Base-by-base conservation (phyloP, 2,113 vertebrate genomes). In the Aphyosemion australe region DNA sequence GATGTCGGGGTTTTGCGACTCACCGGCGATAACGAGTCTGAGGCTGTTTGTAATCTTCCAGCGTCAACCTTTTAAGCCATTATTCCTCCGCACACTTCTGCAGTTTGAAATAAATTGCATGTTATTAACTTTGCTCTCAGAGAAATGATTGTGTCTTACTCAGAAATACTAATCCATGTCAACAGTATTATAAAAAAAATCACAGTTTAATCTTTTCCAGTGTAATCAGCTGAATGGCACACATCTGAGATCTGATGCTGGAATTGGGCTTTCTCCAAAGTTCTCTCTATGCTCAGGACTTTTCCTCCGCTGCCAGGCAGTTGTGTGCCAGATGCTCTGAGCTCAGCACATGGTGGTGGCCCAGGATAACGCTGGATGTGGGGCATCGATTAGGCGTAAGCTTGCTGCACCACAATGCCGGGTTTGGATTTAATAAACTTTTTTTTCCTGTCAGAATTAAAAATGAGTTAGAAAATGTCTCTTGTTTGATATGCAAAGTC, bases 141-240 rank as follows among this genome's bases (percentile, higher is more conserved):
- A 79, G 45, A 84, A 85, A 87, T 74, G 5, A 82, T 74, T 54
- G 62, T 76, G 62, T 76, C 68, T 34, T 80, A 56, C 82, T 83
- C 12, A 9, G 76, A 86, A 86, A 77, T 72, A 77, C 69, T 82
- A 83, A 80, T 74, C 84, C 68, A 47, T 41, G 54, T 57, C 69
- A 79, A 74, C 70, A 49, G 65, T 54, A 61, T 83, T 74, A 61
- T 65, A 74, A 72, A 86, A 39, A 39, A 65, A 87, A 79, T 80
- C 76, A 53, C 53, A 55, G 65, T 72, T 79, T 83, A 88, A 88
- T 87, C 87, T 20, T 53, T 65, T 2, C 61, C 68, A 78, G 80
- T 74, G 78, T 78, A 85, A 88, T 87, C 87, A 72, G 69, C 60
- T n/a, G 55, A 84, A 77, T 70, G 69, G 82, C 83, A 77, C 78